These are phyloP conservation scores for Armadillidium nasatum DNA, from an alignment of 1,140 invertebrate genomes.

Conservation along the genomic window DNA sequence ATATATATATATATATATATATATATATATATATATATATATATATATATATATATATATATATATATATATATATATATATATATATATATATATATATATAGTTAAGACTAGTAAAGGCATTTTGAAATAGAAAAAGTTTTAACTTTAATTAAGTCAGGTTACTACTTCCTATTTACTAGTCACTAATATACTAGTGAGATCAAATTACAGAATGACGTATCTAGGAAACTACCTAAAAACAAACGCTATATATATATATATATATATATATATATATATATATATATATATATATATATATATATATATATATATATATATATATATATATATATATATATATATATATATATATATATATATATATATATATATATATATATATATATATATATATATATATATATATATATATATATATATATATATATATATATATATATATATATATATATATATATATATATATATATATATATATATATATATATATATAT, in stretches of 20 bases:
- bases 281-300: background rate
- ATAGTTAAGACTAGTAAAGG: too few relatives aligned
- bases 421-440: background rate
- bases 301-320: background rate
- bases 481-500: conserved; percentile 4
- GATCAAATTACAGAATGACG: too few relatives aligned
- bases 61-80: background rate
- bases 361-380: background rate
- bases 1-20: conserved; percentile 1
- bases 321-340: background rate
- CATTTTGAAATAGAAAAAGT: too few relatives aligned
- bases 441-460: background rate
- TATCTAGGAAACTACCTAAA: too few relatives aligned
- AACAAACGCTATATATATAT: background rate
- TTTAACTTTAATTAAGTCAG: too few relatives aligned
- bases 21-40: background rate
- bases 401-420: background rate
- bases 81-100: too few relatives aligned
- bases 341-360: background rate
- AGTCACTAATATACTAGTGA: too few relatives aligned
- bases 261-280: conserved; percentile 1
- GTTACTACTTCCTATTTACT: too few relatives aligned
- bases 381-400: background rate
- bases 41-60: background rate
- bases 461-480: background rate